Evolutionary conservation across 2,888 invertebrate species (phyloP).

Genomic region (Erebia epiphron): DNA sequence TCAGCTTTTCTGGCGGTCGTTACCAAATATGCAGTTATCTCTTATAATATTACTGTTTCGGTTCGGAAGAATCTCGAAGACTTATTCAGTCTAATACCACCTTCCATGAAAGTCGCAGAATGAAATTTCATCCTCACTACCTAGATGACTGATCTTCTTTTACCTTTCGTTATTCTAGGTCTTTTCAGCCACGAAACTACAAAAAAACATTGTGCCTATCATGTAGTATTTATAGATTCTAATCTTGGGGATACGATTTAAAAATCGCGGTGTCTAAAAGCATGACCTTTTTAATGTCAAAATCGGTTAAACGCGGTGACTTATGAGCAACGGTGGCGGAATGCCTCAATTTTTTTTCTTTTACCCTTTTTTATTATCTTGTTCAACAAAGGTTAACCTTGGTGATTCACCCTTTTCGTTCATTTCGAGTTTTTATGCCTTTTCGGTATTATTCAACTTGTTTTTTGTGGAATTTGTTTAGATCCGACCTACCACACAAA

Average conservation of each 20-base stretch:
- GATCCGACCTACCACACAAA: constrained; percentile 22
- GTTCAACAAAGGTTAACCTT: constrained; percentile 44
- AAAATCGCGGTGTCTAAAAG: constrained; percentile 43
- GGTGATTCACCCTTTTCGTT: constrained; percentile 44
- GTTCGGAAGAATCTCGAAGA: too few species aligned
- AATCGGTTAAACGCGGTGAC: constrained; percentile 51
- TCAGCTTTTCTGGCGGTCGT: too few species aligned
- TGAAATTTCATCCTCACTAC: too few species aligned
- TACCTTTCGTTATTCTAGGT: too few species aligned
- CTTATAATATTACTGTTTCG: too few species aligned
- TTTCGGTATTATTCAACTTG: constrained; percentile 8
- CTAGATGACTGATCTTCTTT: too few species aligned
- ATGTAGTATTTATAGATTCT: too few species aligned
- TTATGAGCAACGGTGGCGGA: constrained; percentile 51
- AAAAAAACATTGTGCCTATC: too few species aligned
- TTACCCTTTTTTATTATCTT: constrained; percentile 39
- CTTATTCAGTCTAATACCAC: too few species aligned
- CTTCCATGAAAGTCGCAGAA: too few species aligned
- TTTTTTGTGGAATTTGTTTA: constrained; percentile 29
- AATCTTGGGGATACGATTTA: not conserved
- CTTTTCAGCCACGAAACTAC: too few species aligned
- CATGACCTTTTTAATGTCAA: constrained; percentile 46
- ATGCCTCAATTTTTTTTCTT: constrained; percentile 38
- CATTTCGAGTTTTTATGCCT: constrained; percentile 20
- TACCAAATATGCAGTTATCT: too few species aligned